These are phyloP conservation scores for Heliconius erato DNA, from an alignment of 2,888 invertebrate genomes.

Conservation along the genomic window DNA sequence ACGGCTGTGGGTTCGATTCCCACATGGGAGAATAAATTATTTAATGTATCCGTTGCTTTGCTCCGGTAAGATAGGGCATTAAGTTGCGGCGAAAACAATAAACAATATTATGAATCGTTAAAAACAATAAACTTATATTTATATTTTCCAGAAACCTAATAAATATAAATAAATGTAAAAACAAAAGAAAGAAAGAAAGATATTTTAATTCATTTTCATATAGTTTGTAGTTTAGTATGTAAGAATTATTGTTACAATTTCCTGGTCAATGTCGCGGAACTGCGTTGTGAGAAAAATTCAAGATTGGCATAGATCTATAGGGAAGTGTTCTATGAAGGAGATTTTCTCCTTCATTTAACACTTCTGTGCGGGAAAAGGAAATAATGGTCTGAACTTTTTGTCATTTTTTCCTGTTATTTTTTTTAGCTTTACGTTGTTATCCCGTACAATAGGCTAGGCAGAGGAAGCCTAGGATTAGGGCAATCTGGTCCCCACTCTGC, in stretches of 20 bases:
- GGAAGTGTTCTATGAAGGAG: not conserved
- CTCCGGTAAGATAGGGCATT: too few species aligned
- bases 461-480: too few species aligned
- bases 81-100: too few species aligned
- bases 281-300: not conserved
- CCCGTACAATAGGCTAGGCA: not conserved
- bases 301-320: conserved; percentile 20
- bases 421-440: not conserved
- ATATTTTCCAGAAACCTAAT: not conserved
- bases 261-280: conserved; percentile 1
- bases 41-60: too few species aligned
- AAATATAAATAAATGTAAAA: too few species aligned
- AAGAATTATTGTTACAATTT: not conserved
- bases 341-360: not conserved
- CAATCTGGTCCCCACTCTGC: too few species aligned
- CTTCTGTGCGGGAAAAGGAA: not conserved
- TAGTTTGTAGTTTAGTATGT: not conserved
- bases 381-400: not conserved
- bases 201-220: not conserved
- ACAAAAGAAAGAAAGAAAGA: too few species aligned
- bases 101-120: too few species aligned
- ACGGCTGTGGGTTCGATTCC: too few species aligned
- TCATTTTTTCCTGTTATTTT: not conserved
- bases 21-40: too few species aligned
- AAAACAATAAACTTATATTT: not conserved